Conservation (phyloP, 2,888 invertebrate species). For the Exephanes ischioxanthus region DNA sequence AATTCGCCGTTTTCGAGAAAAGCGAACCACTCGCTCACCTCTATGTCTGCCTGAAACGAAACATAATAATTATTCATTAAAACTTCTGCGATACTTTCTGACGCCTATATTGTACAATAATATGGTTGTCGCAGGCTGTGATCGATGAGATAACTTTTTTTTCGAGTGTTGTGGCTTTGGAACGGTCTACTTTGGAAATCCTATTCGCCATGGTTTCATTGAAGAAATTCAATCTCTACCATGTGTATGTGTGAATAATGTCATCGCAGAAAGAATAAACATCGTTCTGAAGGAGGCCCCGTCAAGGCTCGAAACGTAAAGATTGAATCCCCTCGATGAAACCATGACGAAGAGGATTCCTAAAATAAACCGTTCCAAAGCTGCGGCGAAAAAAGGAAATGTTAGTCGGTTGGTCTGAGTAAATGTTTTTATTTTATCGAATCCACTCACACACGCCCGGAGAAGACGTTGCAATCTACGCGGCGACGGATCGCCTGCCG, state of each 20-base stretch:
- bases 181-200: no score
- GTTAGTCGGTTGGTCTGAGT: not conserved
- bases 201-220: no score
- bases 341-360: no score
- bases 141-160: no score
- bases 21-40: slow-evolving; percentile 60
- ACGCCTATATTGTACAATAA: not conserved
- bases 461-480: slow-evolving; percentile 38
- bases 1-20: slow-evolving; percentile 53
- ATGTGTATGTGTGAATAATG: no score
- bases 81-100: not conserved
- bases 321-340: no score
- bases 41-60: slow-evolving; percentile 47
- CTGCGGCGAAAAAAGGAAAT: not conserved
- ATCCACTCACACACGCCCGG: slow-evolving; percentile 45
- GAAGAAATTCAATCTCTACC: no score
- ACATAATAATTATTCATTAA: not conserved
- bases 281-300: no score
- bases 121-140: not conserved
- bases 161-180: no score
- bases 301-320: no score
- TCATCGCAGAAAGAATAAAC: no score
- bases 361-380: no score
- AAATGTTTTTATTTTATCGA: not conserved
- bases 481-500: not conserved